These are phyloP conservation scores for Polydrusus cervinus DNA, from an alignment of 2,888 invertebrate genomes.

Conservation along the genomic window DNA sequence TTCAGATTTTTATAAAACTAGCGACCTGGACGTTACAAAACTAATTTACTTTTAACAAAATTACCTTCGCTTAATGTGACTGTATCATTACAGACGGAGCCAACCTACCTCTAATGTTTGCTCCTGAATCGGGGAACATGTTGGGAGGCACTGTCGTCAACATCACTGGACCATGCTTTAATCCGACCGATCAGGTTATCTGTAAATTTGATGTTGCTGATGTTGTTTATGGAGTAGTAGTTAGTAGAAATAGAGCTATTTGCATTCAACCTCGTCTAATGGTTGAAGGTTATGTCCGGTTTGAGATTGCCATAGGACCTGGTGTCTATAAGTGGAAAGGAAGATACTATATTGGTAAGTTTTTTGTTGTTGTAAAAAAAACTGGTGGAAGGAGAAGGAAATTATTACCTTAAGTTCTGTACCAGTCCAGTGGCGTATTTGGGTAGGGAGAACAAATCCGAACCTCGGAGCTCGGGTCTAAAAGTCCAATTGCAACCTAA, in stretches of 20 bases:
- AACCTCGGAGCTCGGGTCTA: too few relatives aligned
- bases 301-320: slow-evolving; percentile 89
- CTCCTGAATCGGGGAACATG: slow-evolving; percentile 98
- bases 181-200: slow-evolving; percentile 81
- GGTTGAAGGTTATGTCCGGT: slow-evolving; percentile 91
- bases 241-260: slow-evolving; percentile 88
- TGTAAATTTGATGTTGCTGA: slow-evolving; percentile 88
- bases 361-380: too few relatives aligned
- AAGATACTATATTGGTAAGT: slow-evolving; percentile 90
- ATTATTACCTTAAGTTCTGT: too few relatives aligned
- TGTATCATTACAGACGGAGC: slow-evolving; percentile 79
- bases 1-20: too few relatives aligned
- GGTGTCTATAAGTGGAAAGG: slow-evolving; percentile 92
- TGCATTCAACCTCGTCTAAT: slow-evolving; percentile 91
- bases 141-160: slow-evolving; percentile 97
- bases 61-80: background rate
- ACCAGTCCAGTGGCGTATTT: too few relatives aligned
- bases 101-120: slow-evolving; percentile 87
- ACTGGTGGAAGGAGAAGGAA: too few relatives aligned
- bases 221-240: slow-evolving; percentile 83
- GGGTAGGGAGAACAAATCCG: too few relatives aligned
- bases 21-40: too few relatives aligned
- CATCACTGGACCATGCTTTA: slow-evolving; percentile 96
- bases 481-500: too few relatives aligned
- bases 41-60: too few relatives aligned